Conservation (phyloP, 2,888 invertebrate genomes). For the Atrina japonica region DNA sequence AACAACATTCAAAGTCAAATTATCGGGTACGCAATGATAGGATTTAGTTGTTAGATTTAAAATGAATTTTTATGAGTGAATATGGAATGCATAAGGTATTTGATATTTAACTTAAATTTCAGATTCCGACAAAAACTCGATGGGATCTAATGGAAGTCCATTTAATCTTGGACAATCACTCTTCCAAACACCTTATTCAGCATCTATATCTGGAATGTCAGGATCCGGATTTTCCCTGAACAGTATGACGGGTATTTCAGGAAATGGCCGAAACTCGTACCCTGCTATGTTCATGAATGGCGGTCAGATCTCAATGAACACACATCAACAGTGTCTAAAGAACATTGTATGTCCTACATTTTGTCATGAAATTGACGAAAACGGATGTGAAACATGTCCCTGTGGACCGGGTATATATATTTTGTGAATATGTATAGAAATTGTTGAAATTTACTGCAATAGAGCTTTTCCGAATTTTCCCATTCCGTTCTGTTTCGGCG, state of each 20-base stretch:
- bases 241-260: slow-evolving; percentile 4
- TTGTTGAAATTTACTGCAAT: too few species aligned
- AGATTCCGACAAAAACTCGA: too few species aligned
- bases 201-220: slow-evolving; percentile 24
- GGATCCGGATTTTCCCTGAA: slow-evolving; percentile 15
- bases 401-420: slow-evolving; percentile 49
- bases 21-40: too few species aligned
- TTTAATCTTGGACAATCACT: slow-evolving; percentile 38
- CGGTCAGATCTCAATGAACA: slow-evolving; percentile 9
- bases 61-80: too few species aligned
- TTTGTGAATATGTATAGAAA: too few species aligned
- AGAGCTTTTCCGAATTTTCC: too few species aligned
- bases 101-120: too few species aligned
- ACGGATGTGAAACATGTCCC: slow-evolving; percentile 57
- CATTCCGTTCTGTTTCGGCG: too few species aligned
- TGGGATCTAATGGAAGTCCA: slow-evolving; percentile 14
- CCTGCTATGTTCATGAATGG: slow-evolving; percentile 25
- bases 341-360: slow-evolving; percentile 56
- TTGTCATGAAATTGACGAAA: slow-evolving; percentile 51
- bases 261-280: slow-evolving; percentile 15
- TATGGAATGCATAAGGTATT: too few species aligned
- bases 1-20: too few species aligned
- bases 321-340: slow-evolving; percentile 9
- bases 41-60: too few species aligned
- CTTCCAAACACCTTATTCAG: slow-evolving; percentile 37